A percentile compares a stretch with the other conserved stretches of the same genome.
phyloP scores from a whole-genome alignment of 2,888 invertebrate species.

The Melipona beecheii region DNA sequence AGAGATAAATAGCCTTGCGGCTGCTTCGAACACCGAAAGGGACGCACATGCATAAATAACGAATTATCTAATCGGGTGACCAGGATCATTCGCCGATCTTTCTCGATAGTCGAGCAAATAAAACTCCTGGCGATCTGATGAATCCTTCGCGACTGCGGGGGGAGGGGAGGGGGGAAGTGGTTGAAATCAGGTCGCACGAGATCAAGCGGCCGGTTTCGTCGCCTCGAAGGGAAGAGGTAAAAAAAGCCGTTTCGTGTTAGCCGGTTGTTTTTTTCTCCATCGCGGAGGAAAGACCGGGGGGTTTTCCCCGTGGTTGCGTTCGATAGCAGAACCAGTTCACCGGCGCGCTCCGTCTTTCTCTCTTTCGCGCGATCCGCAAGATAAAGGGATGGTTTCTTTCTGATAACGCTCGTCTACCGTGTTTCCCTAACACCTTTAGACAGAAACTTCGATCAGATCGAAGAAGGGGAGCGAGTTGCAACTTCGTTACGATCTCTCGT shows the following conservation, averaged over 20 bases:
- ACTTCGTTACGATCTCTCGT: constrained; percentile 4
- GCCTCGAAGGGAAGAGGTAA: background rate
- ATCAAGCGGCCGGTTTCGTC: constrained; percentile 64
- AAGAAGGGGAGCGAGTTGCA: constrained; percentile 11
- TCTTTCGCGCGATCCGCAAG: background rate
- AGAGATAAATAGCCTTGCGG: too few relatives aligned
- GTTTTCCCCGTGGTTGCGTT: background rate
- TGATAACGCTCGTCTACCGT: constrained; percentile 15
- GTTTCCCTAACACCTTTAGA: constrained; percentile 14
- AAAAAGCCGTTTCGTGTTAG: constrained; percentile 7
- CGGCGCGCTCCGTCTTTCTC: background rate
- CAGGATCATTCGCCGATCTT: background rate
- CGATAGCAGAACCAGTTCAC: background rate
- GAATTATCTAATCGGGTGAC: background rate
- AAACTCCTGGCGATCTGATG: constrained; percentile 47
- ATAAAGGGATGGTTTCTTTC: background rate
- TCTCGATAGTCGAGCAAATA: constrained; percentile 70
- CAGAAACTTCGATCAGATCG: constrained; percentile 27
- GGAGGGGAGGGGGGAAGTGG: background rate
- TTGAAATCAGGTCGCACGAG: constrained; percentile 79
- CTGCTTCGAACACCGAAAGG: too few relatives aligned
- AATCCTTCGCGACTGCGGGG: background rate
- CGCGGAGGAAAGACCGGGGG: background rate
- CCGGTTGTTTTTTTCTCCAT: background rate
- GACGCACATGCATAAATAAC: background rate